These are phyloP conservation scores for Maniola hyperantus DNA, from an alignment of 2,888 invertebrate species.

Conservation along the genomic window DNA sequence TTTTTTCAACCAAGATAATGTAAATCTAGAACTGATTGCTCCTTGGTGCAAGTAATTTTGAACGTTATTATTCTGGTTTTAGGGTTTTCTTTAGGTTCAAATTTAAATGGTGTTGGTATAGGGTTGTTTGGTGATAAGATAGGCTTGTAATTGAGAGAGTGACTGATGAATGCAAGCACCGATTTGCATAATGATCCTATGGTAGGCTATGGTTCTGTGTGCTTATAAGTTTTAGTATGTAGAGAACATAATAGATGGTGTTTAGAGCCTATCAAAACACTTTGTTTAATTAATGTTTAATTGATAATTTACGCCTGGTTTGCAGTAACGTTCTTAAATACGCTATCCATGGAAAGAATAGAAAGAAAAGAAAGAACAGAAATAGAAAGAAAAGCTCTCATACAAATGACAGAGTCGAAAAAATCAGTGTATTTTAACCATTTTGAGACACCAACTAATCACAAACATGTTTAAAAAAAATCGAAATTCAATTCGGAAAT, in stretches of 20 bases:
- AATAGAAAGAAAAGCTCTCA: no score
- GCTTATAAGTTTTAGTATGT: constrained; percentile 23
- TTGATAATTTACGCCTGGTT: no score
- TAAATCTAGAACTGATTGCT: constrained; percentile 35
- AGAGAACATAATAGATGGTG: background rate
- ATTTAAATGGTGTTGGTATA: constrained; percentile 32
- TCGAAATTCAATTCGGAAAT: no score
- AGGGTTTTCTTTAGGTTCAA: constrained; percentile 4
- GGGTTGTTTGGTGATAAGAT: constrained; percentile 59
- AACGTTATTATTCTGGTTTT: constrained; percentile 24
- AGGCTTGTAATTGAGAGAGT: constrained; percentile 60
- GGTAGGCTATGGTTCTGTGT: constrained; percentile 25
- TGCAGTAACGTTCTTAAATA: no score
- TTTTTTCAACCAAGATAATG: constrained; percentile 45
- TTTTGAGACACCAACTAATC: no score
- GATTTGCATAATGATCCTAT: constrained; percentile 61
- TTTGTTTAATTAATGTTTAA: background rate
- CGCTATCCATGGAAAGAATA: no score
- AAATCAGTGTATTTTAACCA: no score
- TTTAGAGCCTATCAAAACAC: constrained; percentile 5
- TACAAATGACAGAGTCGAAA: no score
- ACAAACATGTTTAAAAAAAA: no score
- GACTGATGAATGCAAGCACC: constrained; percentile 59
- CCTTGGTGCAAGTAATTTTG: constrained; percentile 34
- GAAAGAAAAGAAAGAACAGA: no score